Evolutionary conservation across 2,888 invertebrate genomes (phyloP).

Genomic region (Cephus sareptanus): DNA sequence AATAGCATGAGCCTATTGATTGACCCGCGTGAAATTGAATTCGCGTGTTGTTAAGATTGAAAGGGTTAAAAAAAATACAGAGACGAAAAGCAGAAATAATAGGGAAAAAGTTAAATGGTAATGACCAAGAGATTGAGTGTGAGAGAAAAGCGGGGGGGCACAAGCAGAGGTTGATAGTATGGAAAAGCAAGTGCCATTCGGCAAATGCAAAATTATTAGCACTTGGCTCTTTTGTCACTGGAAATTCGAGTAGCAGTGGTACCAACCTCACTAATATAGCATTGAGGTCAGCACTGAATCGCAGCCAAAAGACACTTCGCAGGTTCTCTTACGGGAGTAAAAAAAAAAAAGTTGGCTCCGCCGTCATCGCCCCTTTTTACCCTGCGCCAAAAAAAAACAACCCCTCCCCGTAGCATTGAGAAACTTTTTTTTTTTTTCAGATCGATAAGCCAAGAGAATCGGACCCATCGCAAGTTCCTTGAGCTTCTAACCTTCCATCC

Average conservation of each 20-base stretch:
- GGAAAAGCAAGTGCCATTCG: not conserved
- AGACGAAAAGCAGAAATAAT: not conserved
- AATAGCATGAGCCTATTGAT: not conserved
- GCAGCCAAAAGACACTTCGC: not conserved
- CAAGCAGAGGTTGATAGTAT: not conserved
- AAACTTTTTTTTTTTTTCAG: not conserved
- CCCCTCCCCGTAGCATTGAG: not conserved
- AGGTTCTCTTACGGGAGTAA: not conserved
- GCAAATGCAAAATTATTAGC: not conserved
- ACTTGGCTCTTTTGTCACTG: not conserved
- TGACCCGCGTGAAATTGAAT: not conserved
- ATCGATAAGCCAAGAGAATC: not conserved
- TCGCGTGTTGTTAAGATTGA: not conserved
- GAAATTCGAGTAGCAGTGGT: not conserved
- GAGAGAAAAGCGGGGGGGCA: not conserved
- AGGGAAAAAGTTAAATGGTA: not conserved
- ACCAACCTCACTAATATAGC: not conserved
- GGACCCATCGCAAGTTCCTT: not conserved
- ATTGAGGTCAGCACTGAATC: not conserved
- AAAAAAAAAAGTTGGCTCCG: not conserved
- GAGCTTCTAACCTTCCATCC: not conserved
- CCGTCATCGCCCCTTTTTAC: not conserved
- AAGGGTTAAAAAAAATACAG: not conserved
- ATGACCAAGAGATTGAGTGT: not conserved
- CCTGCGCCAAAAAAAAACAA: not conserved